Evolutionary conservation across 2,888 invertebrate genomes (phyloP).

Genomic region (Monopis laevigella): DNA sequence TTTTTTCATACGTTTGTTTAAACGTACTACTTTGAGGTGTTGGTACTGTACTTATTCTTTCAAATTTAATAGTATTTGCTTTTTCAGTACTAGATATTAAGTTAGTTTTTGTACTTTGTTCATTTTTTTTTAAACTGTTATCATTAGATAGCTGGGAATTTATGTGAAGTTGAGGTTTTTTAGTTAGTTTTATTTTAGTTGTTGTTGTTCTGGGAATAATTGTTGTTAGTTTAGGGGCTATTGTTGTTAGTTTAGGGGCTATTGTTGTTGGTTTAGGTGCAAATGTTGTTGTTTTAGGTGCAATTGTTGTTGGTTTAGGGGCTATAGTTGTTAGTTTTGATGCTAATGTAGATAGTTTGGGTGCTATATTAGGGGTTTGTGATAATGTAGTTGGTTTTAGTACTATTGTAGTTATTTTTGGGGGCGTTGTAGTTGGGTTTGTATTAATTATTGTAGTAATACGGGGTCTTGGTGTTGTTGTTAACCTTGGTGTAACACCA

Average conservation of each 20-base stretch:
- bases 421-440: slow-evolving; percentile 18
- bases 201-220: slow-evolving; percentile 16
- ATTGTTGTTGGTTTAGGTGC: slow-evolving; percentile 19
- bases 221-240: slow-evolving; percentile 21
- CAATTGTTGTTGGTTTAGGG: slow-evolving; percentile 21
- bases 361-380: slow-evolving; percentile 19
- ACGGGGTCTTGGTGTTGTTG: slow-evolving; percentile 17
- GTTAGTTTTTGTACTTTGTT: slow-evolving; percentile 21
- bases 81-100: slow-evolving; percentile 29
- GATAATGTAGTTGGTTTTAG: slow-evolving; percentile 18
- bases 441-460: slow-evolving; percentile 15
- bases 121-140: slow-evolving; percentile 19
- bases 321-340: slow-evolving; percentile 20
- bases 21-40: slow-evolving; percentile 11
- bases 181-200: slow-evolving; percentile 21
- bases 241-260: slow-evolving; percentile 22
- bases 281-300: slow-evolving; percentile 13
- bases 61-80: slow-evolving; percentile 19
- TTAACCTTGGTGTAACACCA: slow-evolving; percentile 23
- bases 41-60: slow-evolving; percentile 19
- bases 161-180: slow-evolving; percentile 22
- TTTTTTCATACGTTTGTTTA: neutral
- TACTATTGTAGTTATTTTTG: neutral
- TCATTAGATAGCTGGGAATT: slow-evolving; percentile 17
- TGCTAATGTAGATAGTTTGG: slow-evolving; percentile 18